These are phyloP conservation scores for Caranx ignobilis DNA, from an alignment of 2,113 vertebrate species.

Conservation along the genomic window DNA sequence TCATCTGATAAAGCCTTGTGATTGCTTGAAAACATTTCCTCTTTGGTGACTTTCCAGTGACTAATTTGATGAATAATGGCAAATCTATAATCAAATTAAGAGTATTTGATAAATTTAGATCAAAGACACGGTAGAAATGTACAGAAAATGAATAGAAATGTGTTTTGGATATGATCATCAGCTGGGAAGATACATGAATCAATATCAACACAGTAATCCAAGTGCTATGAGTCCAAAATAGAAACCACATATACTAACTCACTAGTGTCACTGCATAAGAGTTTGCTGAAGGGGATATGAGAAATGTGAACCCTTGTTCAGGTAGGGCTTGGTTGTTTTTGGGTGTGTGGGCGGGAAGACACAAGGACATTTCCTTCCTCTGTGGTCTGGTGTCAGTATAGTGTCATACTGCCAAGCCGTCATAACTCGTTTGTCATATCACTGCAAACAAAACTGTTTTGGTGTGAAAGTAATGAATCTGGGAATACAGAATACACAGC, in stretches of 20 bases:
- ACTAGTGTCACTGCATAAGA: neutral
- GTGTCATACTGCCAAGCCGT: slow-evolving; percentile 4
- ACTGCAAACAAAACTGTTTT: neutral
- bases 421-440: neutral
- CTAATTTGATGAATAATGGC: neutral
- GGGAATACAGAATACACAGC: slow-evolving; percentile 9
- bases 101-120: neutral
- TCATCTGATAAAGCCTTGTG: slow-evolving; percentile 1
- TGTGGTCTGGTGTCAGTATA: slow-evolving; percentile 35
- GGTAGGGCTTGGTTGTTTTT: slow-evolving; percentile 30
- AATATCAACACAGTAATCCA: neutral
- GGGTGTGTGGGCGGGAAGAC: slow-evolving; percentile 40
- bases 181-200: neutral
- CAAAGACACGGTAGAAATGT: neutral
- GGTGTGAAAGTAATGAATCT: slow-evolving; percentile 2
- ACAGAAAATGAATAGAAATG: neutral
- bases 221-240: neutral
- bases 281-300: slow-evolving; percentile 11
- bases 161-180: neutral
- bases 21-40: slow-evolving; percentile 16
- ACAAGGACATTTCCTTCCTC: slow-evolving; percentile 59
- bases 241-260: neutral
- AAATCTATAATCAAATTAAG: neutral
- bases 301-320: slow-evolving; percentile 15
- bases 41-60: neutral